Evolutionary conservation across 2,113 vertebrate species (phyloP).

Genomic region (Eubucco bourcierii): DNA sequence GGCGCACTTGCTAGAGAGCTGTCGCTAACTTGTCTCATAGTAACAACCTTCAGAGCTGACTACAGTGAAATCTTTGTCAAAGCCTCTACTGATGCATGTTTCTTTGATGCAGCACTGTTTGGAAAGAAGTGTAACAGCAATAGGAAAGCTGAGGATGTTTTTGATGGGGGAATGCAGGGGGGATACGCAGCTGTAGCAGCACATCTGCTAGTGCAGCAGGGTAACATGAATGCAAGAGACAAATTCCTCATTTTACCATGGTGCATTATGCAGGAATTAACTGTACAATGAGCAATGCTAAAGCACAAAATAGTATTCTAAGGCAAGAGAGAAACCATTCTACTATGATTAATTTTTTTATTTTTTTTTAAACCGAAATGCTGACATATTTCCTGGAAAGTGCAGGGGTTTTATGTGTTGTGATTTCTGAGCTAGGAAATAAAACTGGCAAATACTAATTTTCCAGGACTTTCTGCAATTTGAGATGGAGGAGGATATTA

Average conservation of each 20-base stretch:
- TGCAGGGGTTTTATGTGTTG: not conserved
- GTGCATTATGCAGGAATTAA: not conserved
- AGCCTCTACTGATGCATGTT: slow-evolving; percentile 9
- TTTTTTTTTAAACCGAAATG: not conserved
- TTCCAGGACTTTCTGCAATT: slow-evolving; percentile 10
- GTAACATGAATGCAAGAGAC: not conserved
- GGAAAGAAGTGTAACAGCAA: slow-evolving; percentile 35
- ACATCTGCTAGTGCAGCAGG: not conserved
- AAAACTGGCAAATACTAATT: not conserved
- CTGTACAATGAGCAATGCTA: not conserved
- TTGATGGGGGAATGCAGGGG: not conserved
- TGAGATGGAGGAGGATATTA: not conserved
- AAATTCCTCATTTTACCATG: not conserved
- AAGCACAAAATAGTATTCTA: not conserved
- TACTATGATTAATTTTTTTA: not conserved
- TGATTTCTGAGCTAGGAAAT: not conserved
- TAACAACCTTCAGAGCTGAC: slow-evolving; percentile 40
- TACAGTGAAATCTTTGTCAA: slow-evolving; percentile 32
- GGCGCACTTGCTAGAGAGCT: slow-evolving; percentile 37
- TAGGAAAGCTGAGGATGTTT: slow-evolving; percentile 3
- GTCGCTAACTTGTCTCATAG: slow-evolving; percentile 60
- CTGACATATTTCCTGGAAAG: not conserved
- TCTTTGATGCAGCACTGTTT: slow-evolving; percentile 23
- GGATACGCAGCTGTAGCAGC: slow-evolving; percentile 14
- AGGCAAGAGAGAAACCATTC: not conserved